A percentile compares a stretch with the other conserved stretches of the same genome.
Evolutionary conservation across 1,140 invertebrate genomes (phyloP).

Genomic region (Planococcus citri): DNA sequence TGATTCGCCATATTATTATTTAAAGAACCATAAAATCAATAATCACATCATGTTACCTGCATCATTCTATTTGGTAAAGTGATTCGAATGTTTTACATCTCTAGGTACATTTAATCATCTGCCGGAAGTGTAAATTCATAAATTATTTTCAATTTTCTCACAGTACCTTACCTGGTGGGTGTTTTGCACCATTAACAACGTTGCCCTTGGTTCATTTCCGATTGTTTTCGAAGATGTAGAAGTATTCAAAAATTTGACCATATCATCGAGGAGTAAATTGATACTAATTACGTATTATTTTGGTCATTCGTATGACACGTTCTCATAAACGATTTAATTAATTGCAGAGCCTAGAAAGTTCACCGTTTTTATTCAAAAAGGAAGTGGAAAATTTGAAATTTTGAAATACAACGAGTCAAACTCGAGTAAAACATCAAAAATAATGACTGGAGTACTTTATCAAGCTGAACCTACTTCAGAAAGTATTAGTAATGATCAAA

Average conservation of each 20-base stretch:
- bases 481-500: not conserved
- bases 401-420: not conserved
- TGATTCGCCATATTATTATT: not conserved
- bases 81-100: too few relatives aligned
- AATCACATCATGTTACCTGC: not conserved
- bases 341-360: not conserved
- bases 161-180: conserved; percentile 1
- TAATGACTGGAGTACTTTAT: not conserved
- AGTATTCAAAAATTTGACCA: not conserved
- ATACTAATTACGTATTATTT: too few relatives aligned
- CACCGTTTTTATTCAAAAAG: not conserved
- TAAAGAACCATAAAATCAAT: not conserved
- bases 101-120: too few relatives aligned
- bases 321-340: too few relatives aligned
- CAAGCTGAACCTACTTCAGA: not conserved
- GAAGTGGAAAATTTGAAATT: not conserved
- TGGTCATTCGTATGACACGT: too few relatives aligned
- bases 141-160: not conserved
- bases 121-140: too few relatives aligned
- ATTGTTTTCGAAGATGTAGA: not conserved
- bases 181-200: not conserved
- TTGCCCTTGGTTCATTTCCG: not conserved
- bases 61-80: not conserved
- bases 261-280: not conserved
- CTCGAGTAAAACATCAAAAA: not conserved